Evolutionary conservation across 2,888 invertebrate species (phyloP).

Genomic region (Octonoba sinensis): DNA sequence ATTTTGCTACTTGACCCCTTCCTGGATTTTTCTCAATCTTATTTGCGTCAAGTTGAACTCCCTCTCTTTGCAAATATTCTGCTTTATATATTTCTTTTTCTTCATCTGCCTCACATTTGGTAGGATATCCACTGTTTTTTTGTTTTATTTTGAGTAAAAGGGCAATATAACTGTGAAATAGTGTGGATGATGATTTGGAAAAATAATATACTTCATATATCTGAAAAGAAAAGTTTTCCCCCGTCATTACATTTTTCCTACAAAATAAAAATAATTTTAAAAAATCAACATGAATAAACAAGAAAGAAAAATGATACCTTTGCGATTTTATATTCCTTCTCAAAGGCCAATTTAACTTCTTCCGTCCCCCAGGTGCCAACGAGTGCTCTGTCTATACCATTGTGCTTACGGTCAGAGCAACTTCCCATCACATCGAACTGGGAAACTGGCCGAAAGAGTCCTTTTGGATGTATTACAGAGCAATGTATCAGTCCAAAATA

Average conservation of each 20-base stretch:
- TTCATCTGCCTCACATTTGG: background rate
- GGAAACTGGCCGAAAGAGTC: slow-evolving; percentile 1
- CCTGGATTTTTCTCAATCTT: background rate
- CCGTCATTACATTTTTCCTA: too few relatives aligned
- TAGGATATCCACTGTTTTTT: background rate
- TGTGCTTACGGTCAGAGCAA: background rate
- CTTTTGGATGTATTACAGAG: background rate
- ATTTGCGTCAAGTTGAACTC: background rate
- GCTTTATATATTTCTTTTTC: background rate
- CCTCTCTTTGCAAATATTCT: slow-evolving; percentile 9
- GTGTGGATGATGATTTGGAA: background rate
- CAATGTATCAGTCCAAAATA: slow-evolving; percentile 1
- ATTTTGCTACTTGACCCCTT: slow-evolving; percentile 7
- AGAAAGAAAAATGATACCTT: too few relatives aligned
- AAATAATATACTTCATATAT: slow-evolving; percentile 11
- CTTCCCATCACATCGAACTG: background rate
- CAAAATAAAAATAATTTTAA: too few relatives aligned
- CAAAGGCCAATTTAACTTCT: background rate
- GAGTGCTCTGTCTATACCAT: background rate
- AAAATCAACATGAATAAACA: too few relatives aligned
- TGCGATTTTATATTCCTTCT: background rate
- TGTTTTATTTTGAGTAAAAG: slow-evolving; percentile 23
- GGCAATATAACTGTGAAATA: slow-evolving; percentile 3
- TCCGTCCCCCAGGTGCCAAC: background rate
- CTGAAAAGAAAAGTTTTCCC: background rate